Percentiles rank a stretch among this genome's conserved stretches.
Evolutionary conservation across 1,140 invertebrate genomes (phyloP).

Genomic region (Acromyrmex charruanus): DNA sequence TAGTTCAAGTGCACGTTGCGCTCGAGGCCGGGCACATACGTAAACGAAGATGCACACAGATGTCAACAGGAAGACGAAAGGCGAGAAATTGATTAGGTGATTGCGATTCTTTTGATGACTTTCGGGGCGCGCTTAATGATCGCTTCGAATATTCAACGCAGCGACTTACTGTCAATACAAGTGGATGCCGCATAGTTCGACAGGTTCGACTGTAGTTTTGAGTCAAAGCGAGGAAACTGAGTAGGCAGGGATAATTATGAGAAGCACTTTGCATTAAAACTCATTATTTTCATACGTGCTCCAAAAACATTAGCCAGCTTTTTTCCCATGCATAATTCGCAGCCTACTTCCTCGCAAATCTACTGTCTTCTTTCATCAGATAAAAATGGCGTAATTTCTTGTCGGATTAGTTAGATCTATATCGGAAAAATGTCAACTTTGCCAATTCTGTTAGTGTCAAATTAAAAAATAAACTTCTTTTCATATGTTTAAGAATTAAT

Average conservation of each 20-base stretch:
- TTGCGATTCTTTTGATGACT: constrained; percentile 35
- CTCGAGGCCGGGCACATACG: constrained; percentile 49
- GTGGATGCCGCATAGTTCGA: background rate
- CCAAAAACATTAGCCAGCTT: constrained; percentile 13
- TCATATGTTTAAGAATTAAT: background rate
- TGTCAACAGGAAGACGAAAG: constrained; percentile 47
- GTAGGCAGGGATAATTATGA: background rate
- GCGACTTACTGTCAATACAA: constrained; percentile 22
- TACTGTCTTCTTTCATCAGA: background rate
- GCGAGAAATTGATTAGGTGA: constrained; percentile 45
- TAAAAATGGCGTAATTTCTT: background rate
- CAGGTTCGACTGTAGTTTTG: background rate
- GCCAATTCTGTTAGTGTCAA: background rate
- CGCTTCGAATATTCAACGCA: background rate
- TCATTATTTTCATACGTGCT: background rate
- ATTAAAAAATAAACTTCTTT: background rate
- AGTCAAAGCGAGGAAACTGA: background rate
- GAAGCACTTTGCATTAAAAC: background rate
- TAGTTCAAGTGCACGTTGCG: constrained; percentile 41
- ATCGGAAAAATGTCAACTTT: background rate
- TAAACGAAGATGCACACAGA: constrained; percentile 65
- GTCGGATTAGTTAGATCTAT: background rate
- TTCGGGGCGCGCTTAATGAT: constrained; percentile 27
- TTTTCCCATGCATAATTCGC: background rate
- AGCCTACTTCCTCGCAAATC: constrained; percentile 27